Evolutionary conservation across 2,113 vertebrate genomes (phyloP), one percentile per base, ranked within the genome.

Genomic region (Heptranchias perlo): DNA sequence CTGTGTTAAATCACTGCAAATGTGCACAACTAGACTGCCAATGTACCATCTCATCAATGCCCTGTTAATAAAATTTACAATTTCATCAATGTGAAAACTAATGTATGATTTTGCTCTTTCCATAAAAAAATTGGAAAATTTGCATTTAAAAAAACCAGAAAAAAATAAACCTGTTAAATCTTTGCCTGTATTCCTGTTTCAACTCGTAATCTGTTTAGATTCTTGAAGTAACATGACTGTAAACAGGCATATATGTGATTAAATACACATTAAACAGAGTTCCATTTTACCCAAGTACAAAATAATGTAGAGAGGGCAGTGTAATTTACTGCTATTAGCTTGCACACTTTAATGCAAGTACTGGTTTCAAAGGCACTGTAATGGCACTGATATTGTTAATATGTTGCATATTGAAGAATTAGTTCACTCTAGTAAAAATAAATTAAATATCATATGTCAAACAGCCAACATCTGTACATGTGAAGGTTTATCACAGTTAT

Each of bases 141-240:
- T 49, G n/a, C 35, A 92, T 87, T 87, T 28, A 87, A 87, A 92
- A 92, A 62, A 16, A 92, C 54, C 25, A 87, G 52, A 92, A 92
- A 62, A 16, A 92, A 78, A 39, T 78, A 44, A 92, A 62, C 35
- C 58, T 39, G 16, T 7, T 23, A 93, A 62, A 39, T 93, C 4
- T 62, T 93, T 39, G 11, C 89, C 58, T 11, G 58, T 18, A 23
- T 93, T 61, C 89, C 1, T 39, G 35, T 62, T 93, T 62, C 18
- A 93, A 23, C 16, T 93, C 64, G n/a, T 92, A 93, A 82, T 82
- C 89, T 39, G 31, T 61, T 93, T 52, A 25, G 23, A 87, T 52
- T 87, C 47, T 52, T 52, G 44, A 52, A 82, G 78, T 82, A 82
- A 21, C 78, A 82, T 23, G 78, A 82, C 16, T 4, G 44, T 44